Base-by-base conservation (phyloP, 1,140 invertebrate genomes). In the Drosophila nasuta region DNA sequence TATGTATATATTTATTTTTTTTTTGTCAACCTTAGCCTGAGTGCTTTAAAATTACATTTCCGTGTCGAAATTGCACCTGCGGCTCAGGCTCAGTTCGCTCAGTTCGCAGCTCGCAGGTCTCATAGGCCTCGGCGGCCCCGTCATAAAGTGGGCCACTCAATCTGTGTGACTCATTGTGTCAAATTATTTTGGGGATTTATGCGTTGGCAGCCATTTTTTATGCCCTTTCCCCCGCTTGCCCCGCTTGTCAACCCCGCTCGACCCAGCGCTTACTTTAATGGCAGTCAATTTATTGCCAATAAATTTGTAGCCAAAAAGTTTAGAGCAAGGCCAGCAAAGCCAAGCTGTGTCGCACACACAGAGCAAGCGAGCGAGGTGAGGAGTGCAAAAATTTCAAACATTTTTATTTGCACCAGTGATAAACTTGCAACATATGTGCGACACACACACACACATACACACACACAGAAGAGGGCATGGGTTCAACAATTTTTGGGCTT, bases 261-360 rank as follows among this genome's bases (percentile, higher is more conserved):
- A 20, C 17, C 54, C 46, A 69, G 41, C 83, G 78, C 85, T 88
- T 82, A 78, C 80, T 87, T 87, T 87, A 87, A 87, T 87, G 83
- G 81, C 83, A 88, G 81, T 88, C 81, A 89, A 89, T 89, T 89
- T 89, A 89, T 89, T 89, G 85, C 86, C 85, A 89, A 89, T 89
- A 89, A 89, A 89, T 89, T 89, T 90, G 85, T 89, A 89, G 86
- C 86, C 85, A 89, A 89, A 85, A 90, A 90, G 87, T 89, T 90
- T 82, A 82, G 85, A 86, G 68, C 76, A 77, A 89, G 83, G 83
- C 83, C 81, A 79, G 69, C 56, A 59, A 35, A 80, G 59, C 8
- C 51, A 13, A 52, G 11, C 28, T n/a, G 5, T 6, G 28, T 5
- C n/a, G 49, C 20, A 25, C 3, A 25, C 20, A 25, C 20, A 28